Conservation (phyloP, 2,888 invertebrate species). For the Choreutis nemorana region DNA sequence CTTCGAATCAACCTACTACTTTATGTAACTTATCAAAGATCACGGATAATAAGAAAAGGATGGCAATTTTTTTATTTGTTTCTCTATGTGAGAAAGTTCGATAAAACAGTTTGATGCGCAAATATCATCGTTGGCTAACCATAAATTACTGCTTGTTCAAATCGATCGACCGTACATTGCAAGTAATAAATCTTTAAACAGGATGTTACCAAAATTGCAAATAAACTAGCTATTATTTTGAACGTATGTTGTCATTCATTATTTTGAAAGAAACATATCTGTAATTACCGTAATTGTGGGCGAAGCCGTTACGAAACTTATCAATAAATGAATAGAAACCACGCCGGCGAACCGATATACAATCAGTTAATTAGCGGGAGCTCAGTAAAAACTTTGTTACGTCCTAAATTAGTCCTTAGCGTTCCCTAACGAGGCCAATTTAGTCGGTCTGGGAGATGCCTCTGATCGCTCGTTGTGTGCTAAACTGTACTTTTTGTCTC, state of each 20-base stretch:
- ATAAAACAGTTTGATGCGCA: too few relatives aligned
- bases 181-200: too few relatives aligned
- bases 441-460: slow-evolving; percentile 38
- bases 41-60: too few relatives aligned
- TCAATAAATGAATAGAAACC: slow-evolving; percentile 12
- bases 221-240: slow-evolving; percentile 20
- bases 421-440: slow-evolving; percentile 53
- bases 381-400: slow-evolving; percentile 42
- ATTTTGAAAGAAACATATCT: slow-evolving; percentile 22
- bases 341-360: background rate
- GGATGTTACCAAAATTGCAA: too few relatives aligned
- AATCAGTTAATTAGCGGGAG: slow-evolving; percentile 16
- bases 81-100: too few relatives aligned
- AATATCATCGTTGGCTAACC: too few relatives aligned
- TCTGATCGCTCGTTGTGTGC: slow-evolving; percentile 46
- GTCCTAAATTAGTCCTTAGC: slow-evolving; percentile 52
- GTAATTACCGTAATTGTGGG: slow-evolving; percentile 27
- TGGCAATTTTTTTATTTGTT: too few relatives aligned
- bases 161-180: too few relatives aligned
- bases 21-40: too few relatives aligned
- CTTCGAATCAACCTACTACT: too few relatives aligned
- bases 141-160: too few relatives aligned
- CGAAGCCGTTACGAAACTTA: slow-evolving; percentile 18
- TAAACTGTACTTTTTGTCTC: slow-evolving; percentile 53
- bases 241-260: slow-evolving; percentile 26